Conservation (phyloP, 2,797 vertebrate species). For the Tarsius wallacei region DNA sequence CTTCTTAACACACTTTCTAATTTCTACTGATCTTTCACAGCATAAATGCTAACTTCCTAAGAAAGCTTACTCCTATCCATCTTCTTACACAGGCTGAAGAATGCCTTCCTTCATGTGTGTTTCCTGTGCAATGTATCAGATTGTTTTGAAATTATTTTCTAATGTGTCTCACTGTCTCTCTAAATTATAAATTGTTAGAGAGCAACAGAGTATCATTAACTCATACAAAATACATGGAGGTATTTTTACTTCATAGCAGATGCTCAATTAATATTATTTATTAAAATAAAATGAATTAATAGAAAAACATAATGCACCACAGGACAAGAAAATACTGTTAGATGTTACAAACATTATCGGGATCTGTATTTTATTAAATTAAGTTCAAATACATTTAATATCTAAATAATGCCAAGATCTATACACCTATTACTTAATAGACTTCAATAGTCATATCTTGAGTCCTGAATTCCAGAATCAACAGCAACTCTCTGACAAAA, state of each 20-base stretch:
- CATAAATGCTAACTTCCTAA: not conserved
- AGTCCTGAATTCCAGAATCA: not conserved
- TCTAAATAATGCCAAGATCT: not conserved
- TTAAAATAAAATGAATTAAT: not conserved
- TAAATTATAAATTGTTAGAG: not conserved
- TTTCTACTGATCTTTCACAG: not conserved
- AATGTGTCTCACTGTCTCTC: not conserved
- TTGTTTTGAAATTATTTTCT: conserved; percentile 29
- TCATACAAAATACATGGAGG: not conserved
- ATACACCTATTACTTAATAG: not conserved
- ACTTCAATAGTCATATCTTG: not conserved
- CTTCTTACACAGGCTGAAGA: not conserved
- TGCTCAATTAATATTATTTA: not conserved
- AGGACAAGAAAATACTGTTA: not conserved
- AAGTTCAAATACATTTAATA: not conserved
- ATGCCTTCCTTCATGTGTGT: not conserved
- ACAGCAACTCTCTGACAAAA: not conserved
- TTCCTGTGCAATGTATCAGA: not conserved
- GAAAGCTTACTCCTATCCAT: not conserved
- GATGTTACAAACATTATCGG: not conserved
- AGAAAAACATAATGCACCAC: not conserved
- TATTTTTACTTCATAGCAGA: not conserved
- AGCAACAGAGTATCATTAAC: not conserved
- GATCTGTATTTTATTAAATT: not conserved
- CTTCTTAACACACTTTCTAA: not conserved